Evolutionary conservation across 2,888 invertebrate genomes (phyloP).

Genomic region (Agriopis aurantiaria): DNA sequence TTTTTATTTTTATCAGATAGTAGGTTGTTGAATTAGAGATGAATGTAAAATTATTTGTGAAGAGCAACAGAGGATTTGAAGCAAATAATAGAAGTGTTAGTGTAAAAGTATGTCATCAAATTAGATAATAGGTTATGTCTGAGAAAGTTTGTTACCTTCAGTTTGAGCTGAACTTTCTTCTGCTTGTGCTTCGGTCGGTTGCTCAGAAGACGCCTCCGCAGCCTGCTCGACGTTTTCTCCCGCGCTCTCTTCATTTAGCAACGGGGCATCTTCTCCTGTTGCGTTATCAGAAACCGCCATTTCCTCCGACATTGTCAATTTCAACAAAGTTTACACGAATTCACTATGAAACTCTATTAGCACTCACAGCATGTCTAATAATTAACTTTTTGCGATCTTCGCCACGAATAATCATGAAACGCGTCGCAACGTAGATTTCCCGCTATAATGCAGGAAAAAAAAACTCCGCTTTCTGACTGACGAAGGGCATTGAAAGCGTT

Average conservation of each 20-base stretch:
- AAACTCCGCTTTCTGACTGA: conserved; percentile 57
- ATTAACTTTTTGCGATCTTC: conserved; percentile 67
- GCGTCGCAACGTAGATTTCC: conserved; percentile 83
- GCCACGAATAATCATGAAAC: conserved; percentile 72
- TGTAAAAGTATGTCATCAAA: conserved; percentile 65
- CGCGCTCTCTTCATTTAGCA: conserved; percentile 62
- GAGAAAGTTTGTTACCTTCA: conserved; percentile 68
- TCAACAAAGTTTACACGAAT: conserved; percentile 67
- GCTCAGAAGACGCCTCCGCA: conserved; percentile 53
- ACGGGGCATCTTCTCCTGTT: conserved; percentile 67
- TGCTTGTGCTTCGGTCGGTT: conserved; percentile 51
- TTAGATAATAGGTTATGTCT: conserved; percentile 70
- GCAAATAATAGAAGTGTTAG: conserved; percentile 47
- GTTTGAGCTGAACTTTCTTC: conserved; percentile 49
- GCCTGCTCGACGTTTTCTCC: conserved; percentile 55
- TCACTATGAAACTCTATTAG: conserved; percentile 73
- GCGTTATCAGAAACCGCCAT: conserved; percentile 82
- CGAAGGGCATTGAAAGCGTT: conserved; percentile 51
- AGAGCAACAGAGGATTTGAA: conserved; percentile 16
- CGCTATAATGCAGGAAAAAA: conserved; percentile 75
- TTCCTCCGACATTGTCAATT: conserved; percentile 84
- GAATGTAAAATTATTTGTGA: neutral
- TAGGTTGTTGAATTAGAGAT: neutral
- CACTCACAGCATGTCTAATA: conserved; percentile 76
- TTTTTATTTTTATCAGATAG: neutral